Conservation (phyloP, 1,140 invertebrate genomes). For the Pristionchus pacificus region DNA sequence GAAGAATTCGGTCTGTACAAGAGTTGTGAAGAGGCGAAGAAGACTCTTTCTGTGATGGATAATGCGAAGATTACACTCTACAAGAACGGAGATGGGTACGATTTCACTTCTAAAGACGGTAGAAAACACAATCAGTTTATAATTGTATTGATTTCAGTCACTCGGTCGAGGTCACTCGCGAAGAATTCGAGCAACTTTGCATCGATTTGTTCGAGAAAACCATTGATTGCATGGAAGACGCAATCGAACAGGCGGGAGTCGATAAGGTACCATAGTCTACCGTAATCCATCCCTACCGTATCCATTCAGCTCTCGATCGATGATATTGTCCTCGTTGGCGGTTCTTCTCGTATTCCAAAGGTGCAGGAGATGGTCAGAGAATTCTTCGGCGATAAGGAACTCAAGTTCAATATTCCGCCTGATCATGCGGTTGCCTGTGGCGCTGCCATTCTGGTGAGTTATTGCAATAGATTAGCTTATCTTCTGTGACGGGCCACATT, state of each 20-base stretch:
- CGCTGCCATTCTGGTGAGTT: slow-evolving; percentile 63
- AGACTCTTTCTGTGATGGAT: not conserved
- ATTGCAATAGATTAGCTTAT: not conserved
- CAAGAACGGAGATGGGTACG: too few relatives aligned
- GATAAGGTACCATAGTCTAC: too few relatives aligned
- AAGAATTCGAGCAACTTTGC: not conserved
- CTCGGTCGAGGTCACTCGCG: not conserved
- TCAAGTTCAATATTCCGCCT: slow-evolving; percentile 75
- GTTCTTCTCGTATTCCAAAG: slow-evolving; percentile 91
- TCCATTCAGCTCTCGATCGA: too few relatives aligned
- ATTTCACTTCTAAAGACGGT: too few relatives aligned
- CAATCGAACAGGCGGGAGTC: not conserved
- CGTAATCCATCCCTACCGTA: too few relatives aligned
- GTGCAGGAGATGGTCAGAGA: slow-evolving; percentile 75
- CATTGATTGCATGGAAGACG: not conserved
- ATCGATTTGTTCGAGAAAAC: not conserved
- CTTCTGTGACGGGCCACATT: too few relatives aligned
- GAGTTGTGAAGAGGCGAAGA: not conserved
- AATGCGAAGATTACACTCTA: not conserved
- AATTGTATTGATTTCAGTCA: too few relatives aligned
- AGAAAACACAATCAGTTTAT: too few relatives aligned
- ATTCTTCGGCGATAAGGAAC: slow-evolving; percentile 81
- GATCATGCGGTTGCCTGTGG: slow-evolving; percentile 57
- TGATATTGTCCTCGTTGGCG: slow-evolving; percentile 83
- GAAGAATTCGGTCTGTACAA: too few relatives aligned